phyloP scores from a whole-genome alignment of 2,113 vertebrate species.

The Struthio camelus region DNA sequence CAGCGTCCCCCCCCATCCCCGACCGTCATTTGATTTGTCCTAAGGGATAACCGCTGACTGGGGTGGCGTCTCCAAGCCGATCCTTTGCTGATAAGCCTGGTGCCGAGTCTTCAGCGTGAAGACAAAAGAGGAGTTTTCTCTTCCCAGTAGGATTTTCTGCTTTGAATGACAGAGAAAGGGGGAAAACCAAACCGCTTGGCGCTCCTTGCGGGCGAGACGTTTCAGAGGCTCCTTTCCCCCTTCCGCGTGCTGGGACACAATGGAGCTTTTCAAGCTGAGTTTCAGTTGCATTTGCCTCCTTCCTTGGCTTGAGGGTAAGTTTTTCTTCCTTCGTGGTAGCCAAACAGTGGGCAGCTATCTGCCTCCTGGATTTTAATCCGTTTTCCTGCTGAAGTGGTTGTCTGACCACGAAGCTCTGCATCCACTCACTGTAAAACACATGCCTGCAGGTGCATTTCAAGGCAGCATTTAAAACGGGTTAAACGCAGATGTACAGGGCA shows the following conservation, averaged over 20 bases:
- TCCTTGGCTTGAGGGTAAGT: constrained; percentile 69
- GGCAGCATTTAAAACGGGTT: background rate
- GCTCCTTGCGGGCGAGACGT: background rate
- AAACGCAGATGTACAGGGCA: background rate
- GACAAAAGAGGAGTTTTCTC: constrained; percentile 17
- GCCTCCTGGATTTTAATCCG: background rate
- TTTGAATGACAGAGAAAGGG: constrained; percentile 42
- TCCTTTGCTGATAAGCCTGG: constrained; percentile 21
- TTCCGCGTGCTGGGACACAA: background rate
- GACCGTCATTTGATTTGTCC: background rate
- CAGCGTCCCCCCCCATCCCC: background rate
- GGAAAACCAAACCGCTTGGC: background rate
- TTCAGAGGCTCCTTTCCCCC: background rate
- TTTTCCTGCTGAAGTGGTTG: background rate
- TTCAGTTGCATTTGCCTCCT: constrained; percentile 56
- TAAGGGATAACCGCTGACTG: background rate
- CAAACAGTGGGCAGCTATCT: background rate
- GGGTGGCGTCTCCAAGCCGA: background rate
- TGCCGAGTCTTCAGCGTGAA: constrained; percentile 4
- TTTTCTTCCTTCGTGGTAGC: background rate
- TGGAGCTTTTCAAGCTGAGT: constrained; percentile 63
- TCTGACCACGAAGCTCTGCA: background rate
- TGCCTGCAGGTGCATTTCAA: background rate
- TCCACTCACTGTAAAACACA: background rate
- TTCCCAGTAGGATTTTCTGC: background rate